These are phyloP conservation scores for Bombus picipes DNA, from an alignment of 1,140 invertebrate genomes.

Conservation along the genomic window DNA sequence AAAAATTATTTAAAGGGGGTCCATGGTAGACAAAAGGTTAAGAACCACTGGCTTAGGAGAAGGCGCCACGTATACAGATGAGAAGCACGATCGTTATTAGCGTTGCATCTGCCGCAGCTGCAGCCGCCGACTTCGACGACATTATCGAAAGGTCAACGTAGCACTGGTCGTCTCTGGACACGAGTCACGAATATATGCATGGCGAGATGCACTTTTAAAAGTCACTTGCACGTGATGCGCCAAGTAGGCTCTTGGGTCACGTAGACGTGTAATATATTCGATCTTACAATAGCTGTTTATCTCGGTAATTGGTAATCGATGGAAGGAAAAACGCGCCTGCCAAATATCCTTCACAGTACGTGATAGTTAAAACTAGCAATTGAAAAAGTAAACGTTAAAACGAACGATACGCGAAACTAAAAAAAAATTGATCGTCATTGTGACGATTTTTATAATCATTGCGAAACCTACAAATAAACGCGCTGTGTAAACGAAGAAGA, in stretches of 20 bases:
- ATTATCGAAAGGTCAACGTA: conserved; percentile 66
- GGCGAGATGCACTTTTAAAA: conserved; percentile 43
- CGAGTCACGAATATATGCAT: background rate
- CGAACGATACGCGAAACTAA: too few relatives aligned
- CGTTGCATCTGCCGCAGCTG: conserved; percentile 24
- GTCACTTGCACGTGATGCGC: conserved; percentile 13
- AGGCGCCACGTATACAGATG: conserved; percentile 7
- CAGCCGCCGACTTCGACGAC: conserved; percentile 49
- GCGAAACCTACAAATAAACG: too few relatives aligned
- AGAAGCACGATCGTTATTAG: conserved; percentile 13
- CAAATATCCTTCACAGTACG: too few relatives aligned
- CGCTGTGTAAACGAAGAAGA: too few relatives aligned
- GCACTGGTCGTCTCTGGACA: conserved; percentile 3
- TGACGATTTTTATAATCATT: too few relatives aligned
- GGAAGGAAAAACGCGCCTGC: too few relatives aligned
- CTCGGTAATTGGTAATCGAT: too few relatives aligned
- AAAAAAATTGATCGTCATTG: too few relatives aligned
- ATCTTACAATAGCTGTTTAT: background rate
- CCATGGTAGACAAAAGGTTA: too few relatives aligned
- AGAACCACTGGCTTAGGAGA: background rate
- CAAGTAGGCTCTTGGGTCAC: background rate
- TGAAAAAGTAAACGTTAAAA: too few relatives aligned
- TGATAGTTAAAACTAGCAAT: too few relatives aligned
- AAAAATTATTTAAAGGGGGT: too few relatives aligned
- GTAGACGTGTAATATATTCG: background rate